These are phyloP conservation scores for Cantharis lateralis DNA, from an alignment of 2,888 invertebrate species.

Conservation along the genomic window DNA sequence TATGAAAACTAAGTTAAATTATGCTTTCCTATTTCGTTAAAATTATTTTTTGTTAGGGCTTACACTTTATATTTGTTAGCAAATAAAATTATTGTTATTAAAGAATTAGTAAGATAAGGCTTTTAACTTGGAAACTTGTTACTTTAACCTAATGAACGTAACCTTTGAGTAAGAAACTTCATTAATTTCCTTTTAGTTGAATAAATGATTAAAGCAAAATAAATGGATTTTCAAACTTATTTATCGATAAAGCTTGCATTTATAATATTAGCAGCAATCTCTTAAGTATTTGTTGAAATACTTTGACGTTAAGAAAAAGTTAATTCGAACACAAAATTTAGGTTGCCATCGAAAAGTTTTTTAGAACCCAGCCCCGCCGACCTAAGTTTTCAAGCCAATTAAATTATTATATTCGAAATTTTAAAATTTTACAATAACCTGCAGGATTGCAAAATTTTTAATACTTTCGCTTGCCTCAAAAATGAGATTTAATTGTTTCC, in stretches of 20 bases:
- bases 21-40: constrained; percentile 12
- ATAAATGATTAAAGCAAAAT: constrained; percentile 23
- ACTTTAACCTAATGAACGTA: constrained; percentile 14
- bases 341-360: background rate
- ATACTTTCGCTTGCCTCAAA: background rate
- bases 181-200: constrained; percentile 23
- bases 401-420: background rate
- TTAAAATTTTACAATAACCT: background rate
- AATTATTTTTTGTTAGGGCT: background rate
- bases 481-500: background rate
- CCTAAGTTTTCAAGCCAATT: background rate
- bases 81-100: background rate
- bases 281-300: background rate
- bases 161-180: constrained; percentile 16
- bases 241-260: constrained; percentile 19
- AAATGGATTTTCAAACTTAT: constrained; percentile 26
- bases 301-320: background rate
- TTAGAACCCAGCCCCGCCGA: no score
- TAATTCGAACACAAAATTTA: background rate
- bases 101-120: background rate
- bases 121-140: constrained; percentile 13
- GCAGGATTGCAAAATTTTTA: background rate
- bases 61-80: background rate
- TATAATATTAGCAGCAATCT: constrained; percentile 4
- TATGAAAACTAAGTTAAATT: constrained; percentile 20